Percentiles rank a stretch among this genome's conserved stretches.
Evolutionary conservation across 1,140 invertebrate genomes (phyloP).

Genomic region (Macrocentrus cingulum): DNA sequence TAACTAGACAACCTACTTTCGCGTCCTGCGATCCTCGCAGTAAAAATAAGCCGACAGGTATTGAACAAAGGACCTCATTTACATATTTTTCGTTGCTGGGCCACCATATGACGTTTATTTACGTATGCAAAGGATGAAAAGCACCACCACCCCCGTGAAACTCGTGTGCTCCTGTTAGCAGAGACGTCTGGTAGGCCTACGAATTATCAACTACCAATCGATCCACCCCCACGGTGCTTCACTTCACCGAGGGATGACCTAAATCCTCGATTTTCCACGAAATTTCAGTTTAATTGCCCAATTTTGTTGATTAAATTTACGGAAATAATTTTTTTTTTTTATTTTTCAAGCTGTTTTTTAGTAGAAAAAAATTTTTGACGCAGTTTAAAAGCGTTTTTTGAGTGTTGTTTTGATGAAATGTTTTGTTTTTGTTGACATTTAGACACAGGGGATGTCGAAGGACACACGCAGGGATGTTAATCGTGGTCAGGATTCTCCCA

Average conservation of each 20-base stretch:
- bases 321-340: too few species aligned
- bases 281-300: too few species aligned
- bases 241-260: conserved; percentile 18
- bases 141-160: conserved; percentile 8
- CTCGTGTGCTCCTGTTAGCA: conserved; percentile 47
- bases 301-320: too few species aligned
- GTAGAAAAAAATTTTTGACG: too few species aligned
- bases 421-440: too few species aligned
- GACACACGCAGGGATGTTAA: conserved; percentile 11
- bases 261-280: too few species aligned
- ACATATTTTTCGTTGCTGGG: conserved; percentile 42
- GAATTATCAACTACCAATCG: conserved; percentile 45
- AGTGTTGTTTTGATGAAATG: too few species aligned
- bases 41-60: conserved; percentile 58
- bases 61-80: conserved; percentile 58
- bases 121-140: conserved; percentile 1
- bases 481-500: conserved; percentile 11
- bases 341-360: too few species aligned
- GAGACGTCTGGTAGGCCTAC: conserved; percentile 56
- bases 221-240: not conserved
- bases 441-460: conserved; percentile 16
- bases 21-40: conserved; percentile 44
- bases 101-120: not conserved
- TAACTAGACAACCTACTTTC: conserved; percentile 34
- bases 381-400: too few species aligned